These are phyloP conservation scores for Pterocles gutturalis DNA, from an alignment of 2,113 vertebrate genomes.

Conservation along the genomic window DNA sequence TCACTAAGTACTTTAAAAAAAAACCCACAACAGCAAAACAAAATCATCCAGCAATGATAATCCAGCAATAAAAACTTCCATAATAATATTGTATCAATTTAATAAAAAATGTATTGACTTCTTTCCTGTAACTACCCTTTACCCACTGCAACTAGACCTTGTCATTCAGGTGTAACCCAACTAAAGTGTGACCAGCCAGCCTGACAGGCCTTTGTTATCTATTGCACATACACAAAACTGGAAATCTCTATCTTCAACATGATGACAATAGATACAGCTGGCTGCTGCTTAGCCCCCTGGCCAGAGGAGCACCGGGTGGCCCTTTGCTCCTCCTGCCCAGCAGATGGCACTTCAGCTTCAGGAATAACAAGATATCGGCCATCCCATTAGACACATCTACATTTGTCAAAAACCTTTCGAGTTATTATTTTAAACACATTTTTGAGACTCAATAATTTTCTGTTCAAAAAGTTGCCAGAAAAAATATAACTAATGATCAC, in stretches of 20 bases:
- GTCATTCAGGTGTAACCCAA: neutral
- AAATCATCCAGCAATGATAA: neutral
- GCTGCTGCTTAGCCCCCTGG: neutral
- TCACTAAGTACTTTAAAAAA: neutral
- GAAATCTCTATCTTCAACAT: neutral
- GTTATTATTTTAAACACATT: neutral
- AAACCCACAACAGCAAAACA: neutral
- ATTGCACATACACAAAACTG: neutral
- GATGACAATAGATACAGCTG: neutral
- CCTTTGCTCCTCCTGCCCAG: neutral
- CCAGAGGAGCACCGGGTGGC: neutral
- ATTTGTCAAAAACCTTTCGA: neutral
- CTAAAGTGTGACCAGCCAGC: neutral
- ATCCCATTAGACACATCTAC: neutral
- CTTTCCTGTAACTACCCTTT: neutral
- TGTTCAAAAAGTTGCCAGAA: neutral
- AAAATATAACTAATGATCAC: neutral
- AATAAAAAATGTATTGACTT: neutral
- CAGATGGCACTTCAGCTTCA: conserved; percentile 64
- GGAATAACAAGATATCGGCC: neutral
- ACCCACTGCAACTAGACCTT: neutral
- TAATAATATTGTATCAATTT: neutral
- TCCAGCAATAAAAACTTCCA: neutral
- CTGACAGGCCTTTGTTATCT: neutral
- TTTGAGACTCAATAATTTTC: neutral